Base-by-base conservation (phyloP, 2,113 vertebrate species). In the Phalacrocorax aristotelis region DNA sequence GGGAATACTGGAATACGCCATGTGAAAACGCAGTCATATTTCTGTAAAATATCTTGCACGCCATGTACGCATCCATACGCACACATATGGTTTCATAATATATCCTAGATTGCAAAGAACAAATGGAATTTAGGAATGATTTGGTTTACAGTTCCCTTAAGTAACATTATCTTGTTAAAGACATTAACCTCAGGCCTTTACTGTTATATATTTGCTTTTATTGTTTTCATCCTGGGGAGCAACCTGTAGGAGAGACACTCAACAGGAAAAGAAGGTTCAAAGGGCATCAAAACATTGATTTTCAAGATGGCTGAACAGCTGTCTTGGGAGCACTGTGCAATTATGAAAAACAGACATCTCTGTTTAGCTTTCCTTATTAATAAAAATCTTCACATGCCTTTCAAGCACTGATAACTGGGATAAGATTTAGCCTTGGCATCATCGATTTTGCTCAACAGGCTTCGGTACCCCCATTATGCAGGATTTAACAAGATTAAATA, bases 211-310 rank as follows among this genome's bases (percentile, higher is more conserved):
- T 98, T 97, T 97, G 97, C 98, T 98, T 98, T 98, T 97, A 98
- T 96, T 98, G 97, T 98, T 98, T 98, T 98, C 97, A 97, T 98
- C 98, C 95, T 95, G 96, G 96, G 89, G 97, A 98, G 97, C 97
- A 97, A 98, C 97, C 97, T 97, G 96, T 95, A 97, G 98, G 98
- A 98, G 96, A 98, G 97, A 96, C 95, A 95, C 97, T 98, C 96
- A 95, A 96, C 96, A 97, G 97, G 91, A 95, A 97, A 93, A 94
- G 92, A 88, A 97, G 92, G 98, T 97, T 98, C 97, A 98, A 40
- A 98, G 98, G 98, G 98, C 98, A 97, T 98, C 97, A 98, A 98
- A 98, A 99, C 98, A 98, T 97, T 98, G 98, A 98, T 97, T 98
- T 98, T 98, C 98, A 98, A 98, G 98, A 98, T 98, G 98, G 98